phyloP scores from a whole-genome alignment of 2,797 vertebrate species.

The Macropus fuliginosus region DNA sequence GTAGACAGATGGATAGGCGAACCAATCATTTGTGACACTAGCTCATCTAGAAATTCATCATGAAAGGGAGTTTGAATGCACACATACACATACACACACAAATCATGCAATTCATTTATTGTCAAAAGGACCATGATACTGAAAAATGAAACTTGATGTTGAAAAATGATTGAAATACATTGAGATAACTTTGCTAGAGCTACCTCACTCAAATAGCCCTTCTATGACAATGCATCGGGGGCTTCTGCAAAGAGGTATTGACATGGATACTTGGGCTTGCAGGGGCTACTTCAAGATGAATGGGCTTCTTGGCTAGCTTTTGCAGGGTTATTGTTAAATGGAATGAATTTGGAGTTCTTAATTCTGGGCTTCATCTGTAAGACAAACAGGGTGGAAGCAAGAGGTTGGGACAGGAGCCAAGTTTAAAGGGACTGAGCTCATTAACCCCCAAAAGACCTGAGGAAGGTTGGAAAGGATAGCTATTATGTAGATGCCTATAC shows the following conservation, averaged over 20 bases:
- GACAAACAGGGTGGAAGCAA: background rate
- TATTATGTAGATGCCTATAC: background rate
- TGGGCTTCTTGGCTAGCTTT: constrained; percentile 53
- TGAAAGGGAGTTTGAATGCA: constrained; percentile 14
- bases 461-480: background rate
- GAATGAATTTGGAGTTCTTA: constrained; percentile 43
- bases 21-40: background rate
- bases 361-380: constrained; percentile 51
- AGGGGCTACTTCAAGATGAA: constrained; percentile 67
- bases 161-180: constrained; percentile 61
- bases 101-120: constrained; percentile 51
- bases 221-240: constrained; percentile 21
- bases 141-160: constrained; percentile 70
- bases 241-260: constrained; percentile 60
- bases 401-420: background rate
- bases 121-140: constrained; percentile 47
- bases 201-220: constrained; percentile 60
- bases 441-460: background rate
- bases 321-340: constrained; percentile 46
- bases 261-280: background rate
- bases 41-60: constrained; percentile 48
- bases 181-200: constrained; percentile 68
- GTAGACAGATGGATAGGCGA: background rate
- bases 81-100: background rate
- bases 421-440: constrained; percentile 46